Base-by-base conservation (phyloP, 2,888 invertebrate species). In the Diachrysia chrysitis region DNA sequence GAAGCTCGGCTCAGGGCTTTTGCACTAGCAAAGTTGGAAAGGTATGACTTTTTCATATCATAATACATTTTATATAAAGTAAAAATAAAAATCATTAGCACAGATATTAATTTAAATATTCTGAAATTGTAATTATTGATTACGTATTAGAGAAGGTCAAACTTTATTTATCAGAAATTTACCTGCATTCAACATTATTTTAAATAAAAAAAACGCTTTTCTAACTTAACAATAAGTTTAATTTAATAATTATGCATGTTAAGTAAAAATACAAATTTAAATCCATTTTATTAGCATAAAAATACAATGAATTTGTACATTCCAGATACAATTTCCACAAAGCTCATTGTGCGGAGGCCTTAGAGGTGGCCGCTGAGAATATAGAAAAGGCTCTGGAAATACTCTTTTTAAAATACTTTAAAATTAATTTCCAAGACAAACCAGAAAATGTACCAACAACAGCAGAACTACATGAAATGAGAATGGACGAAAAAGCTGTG, bases 241-340 rank as follows among this genome's bases (percentile, higher is more conserved):
- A n/a, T n/a, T n/a, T n/a, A n/a, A n/a, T n/a, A n/a, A n/a, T n/a
- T n/a, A n/a, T n/a, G n/a, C n/a, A n/a, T n/a, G n/a, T n/a, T n/a
- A n/a, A n/a, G n/a, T n/a, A n/a, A n/a, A n/a, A n/a, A n/a, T n/a
- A n/a, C n/a, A n/a, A n/a, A n/a, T n/a, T n/a, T n/a, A 25, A 5
- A 3, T 25, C 25, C 25, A 25, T 25, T 25, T 25, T 25, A n/a
- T n/a, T n/a, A n/a, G n/a, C n/a, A n/a, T n/a, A n/a, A n/a, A n/a
- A n/a, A n/a, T n/a, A n/a, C n/a, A n/a, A n/a, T n/a, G n/a, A n/a
- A n/a, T n/a, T n/a, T n/a, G n/a, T 48, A 37, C 3, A 5, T 73
- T 96, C 77, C 89, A 97, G 97, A 85, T 97, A 97, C 87, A 97
- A 98, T 71, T 98, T 98, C 85, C 97, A 97, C 76, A 95, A 96